Conservation (phyloP, 2,888 invertebrate species). For the Chrysolina americana region DNA sequence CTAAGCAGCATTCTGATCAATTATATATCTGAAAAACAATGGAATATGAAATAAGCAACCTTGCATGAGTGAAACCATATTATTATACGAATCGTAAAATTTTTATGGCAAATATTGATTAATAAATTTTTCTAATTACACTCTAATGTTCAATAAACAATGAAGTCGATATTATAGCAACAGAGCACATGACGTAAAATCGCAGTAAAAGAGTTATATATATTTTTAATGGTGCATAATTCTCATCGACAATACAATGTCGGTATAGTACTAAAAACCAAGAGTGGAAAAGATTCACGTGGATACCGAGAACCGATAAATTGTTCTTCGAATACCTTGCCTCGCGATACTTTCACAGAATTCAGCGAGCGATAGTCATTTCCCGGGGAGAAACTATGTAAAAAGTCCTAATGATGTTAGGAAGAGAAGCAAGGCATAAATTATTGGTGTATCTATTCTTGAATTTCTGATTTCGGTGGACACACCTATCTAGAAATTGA, state of each 20-base stretch:
- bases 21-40: background rate
- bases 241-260: background rate
- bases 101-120: conserved; percentile 5
- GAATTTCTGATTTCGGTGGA: no score
- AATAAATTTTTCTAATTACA: background rate
- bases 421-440: no score
- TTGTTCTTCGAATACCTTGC: no score
- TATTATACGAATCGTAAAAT: conserved; percentile 4
- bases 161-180: background rate
- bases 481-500: no score
- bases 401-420: no score
- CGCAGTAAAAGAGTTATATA: background rate
- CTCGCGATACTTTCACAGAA: no score
- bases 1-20: background rate
- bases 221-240: conserved; percentile 5
- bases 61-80: background rate
- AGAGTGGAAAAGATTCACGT: background rate
- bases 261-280: background rate
- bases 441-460: no score
- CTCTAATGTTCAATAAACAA: background rate
- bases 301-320: no score
- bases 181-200: background rate
- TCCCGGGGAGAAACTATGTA: no score
- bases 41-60: conserved; percentile 9
- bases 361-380: no score